Percentiles rank a stretch among this genome's conserved stretches.
phyloP scores from a whole-genome alignment of 2,888 invertebrate species.

The Philhelius pedissequus region DNA sequence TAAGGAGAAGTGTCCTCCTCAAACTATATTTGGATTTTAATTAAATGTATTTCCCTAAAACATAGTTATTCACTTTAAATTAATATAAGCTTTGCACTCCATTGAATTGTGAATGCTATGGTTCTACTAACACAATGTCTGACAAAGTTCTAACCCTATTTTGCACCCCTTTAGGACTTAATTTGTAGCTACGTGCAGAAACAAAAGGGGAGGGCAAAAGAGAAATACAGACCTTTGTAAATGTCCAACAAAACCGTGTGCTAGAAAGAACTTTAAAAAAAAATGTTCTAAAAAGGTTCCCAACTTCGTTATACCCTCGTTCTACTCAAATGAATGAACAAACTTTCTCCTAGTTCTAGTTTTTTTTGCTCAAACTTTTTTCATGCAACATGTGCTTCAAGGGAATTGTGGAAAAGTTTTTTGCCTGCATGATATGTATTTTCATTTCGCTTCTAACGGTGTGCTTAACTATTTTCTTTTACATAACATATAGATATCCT shows the following conservation, averaged over 20 bases:
- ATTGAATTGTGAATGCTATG: conserved; percentile 37
- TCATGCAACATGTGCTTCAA: conserved; percentile 48
- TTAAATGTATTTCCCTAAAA: background rate
- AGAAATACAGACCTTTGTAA: conserved; percentile 25
- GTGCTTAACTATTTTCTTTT: conserved; percentile 14
- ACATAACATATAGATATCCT: conserved; percentile 78
- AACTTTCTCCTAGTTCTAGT: conserved; percentile 33
- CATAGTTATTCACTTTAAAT: conserved; percentile 13
- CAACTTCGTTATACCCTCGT: conserved; percentile 11
- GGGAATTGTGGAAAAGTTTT: conserved; percentile 25
- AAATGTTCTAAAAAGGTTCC: conserved; percentile 17
- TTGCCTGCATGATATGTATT: background rate
- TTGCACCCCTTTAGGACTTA: background rate
- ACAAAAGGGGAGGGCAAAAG: background rate
- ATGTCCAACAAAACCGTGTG: conserved; percentile 43
- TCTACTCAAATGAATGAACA: background rate
- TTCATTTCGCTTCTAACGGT: background rate
- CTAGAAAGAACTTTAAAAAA: conserved; percentile 27
- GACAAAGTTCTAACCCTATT: background rate
- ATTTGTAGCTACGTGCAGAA: conserved; percentile 1
- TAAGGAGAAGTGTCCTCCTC: conserved; percentile 54
- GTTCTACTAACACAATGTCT: background rate
- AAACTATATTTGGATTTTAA: conserved; percentile 13
- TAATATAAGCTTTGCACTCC: conserved; percentile 24
- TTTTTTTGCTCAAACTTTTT: conserved; percentile 3